Evolutionary conservation across 2,888 invertebrate genomes (phyloP), one percentile per base, ranked within the genome.

Genomic region (Hymenopus coronatus): DNA sequence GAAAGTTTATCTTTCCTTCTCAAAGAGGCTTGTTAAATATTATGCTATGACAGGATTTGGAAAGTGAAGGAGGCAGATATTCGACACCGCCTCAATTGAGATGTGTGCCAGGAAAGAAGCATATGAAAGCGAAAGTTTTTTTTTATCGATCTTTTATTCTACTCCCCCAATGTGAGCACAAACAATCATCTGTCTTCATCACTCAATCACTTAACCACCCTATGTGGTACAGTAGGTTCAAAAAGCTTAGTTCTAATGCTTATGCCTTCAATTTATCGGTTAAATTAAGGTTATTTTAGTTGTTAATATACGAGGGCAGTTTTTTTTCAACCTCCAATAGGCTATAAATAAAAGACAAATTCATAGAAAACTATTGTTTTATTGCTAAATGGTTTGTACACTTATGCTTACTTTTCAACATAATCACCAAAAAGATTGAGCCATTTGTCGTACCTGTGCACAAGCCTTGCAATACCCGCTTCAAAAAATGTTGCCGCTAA

Each of bases 61-160:
- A 70, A 70, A 70, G 54, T 70, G 54, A 70, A 25, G 1, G 54
- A 70, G 54, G 54, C 20, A 70, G 54, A 20, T 70, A 70, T 70
- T 70, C 54, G 54, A 70, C 25, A 70, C 54, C 25, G 54, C 6
- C 8, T 70, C 20, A 70, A 70, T 14, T 70, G 25, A 15, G 54
- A 70, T 25, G 54, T 20, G 54, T 70, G 40, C 40, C 25, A 20
- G 54, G 20, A 70, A 70, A 70, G 54, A 70, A 25, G 20, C 28
- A 82, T n/a, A 82, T 30, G 46, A 87, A 87, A 81, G 87, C 82
- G 82, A 87, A 87, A 82, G 81, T 87, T 87, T 87, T 87, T 81
- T 87, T 40, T 28, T 84, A 25, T 84, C 33, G 30, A 28, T 40
- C 82, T 87, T 28, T 70, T 70, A 70, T 25, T 25, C 20, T 70